Evolutionary conservation across 2,797 vertebrate species (phyloP).

Genomic region (Lacerta viridis): DNA sequence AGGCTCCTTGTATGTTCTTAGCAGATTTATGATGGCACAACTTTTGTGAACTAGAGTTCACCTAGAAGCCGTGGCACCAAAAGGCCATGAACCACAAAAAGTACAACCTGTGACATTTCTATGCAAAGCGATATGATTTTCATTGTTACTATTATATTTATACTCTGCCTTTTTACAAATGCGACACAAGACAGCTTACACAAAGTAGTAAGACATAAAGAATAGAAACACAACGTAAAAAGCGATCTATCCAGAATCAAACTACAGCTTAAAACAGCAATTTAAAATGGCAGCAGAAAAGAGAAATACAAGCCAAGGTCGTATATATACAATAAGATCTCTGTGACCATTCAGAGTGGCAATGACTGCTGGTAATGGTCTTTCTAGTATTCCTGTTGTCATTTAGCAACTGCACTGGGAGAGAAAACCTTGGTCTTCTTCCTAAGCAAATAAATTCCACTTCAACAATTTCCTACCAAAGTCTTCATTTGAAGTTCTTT

Average conservation of each 20-base stretch:
- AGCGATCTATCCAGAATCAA: not conserved
- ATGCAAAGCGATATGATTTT: not conserved
- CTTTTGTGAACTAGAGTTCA: not conserved
- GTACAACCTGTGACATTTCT: not conserved
- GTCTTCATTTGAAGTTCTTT: not conserved
- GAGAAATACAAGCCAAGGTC: not conserved
- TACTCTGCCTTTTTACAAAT: not conserved
- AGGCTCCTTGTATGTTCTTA: not conserved
- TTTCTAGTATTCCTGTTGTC: not conserved
- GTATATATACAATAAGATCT: not conserved
- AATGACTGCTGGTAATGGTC: not conserved
- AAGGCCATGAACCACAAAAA: not conserved
- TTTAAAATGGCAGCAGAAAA: not conserved
- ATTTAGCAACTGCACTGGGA: not conserved
- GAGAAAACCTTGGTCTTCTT: not conserved
- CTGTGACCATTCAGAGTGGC: not conserved
- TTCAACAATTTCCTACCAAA: not conserved
- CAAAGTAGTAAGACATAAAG: too few species aligned
- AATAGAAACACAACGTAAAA: slow-evolving; percentile 6
- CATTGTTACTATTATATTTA: not conserved
- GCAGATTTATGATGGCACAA: not conserved
- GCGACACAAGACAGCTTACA: not conserved
- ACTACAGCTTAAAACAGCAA: not conserved
- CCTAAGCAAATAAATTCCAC: slow-evolving; percentile 8
- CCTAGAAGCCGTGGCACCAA: not conserved